Conservation (phyloP, 1,140 invertebrate genomes). For the Megalonaias nervosa region DNA sequence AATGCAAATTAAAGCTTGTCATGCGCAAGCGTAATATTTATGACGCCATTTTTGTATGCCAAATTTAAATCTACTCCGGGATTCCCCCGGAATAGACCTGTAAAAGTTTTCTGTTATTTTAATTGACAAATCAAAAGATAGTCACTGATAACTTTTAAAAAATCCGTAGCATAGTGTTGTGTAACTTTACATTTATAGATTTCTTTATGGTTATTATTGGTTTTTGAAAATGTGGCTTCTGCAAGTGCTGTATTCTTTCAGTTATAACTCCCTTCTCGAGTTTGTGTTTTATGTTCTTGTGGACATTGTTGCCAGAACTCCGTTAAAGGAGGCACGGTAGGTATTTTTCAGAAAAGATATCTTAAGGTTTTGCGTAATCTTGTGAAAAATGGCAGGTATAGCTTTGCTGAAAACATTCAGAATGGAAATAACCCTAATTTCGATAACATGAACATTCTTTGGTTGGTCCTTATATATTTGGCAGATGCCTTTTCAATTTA, state of each 20-base stretch:
- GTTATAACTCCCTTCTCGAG: slow-evolving; percentile 49
- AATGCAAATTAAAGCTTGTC: background rate
- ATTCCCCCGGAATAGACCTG: slow-evolving; percentile 2
- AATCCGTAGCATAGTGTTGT: too few species aligned
- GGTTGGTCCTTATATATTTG: too few species aligned
- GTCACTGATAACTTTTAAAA: too few species aligned
- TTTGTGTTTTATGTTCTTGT: slow-evolving; percentile 62
- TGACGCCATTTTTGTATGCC: slow-evolving; percentile 7
- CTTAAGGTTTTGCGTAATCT: background rate
- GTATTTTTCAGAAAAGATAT: slow-evolving; percentile 8
- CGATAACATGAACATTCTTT: too few species aligned
- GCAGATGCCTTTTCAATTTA: too few species aligned
- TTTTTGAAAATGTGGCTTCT: slow-evolving; percentile 40
- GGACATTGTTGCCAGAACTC: slow-evolving; percentile 56
- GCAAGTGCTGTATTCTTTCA: slow-evolving; percentile 28
- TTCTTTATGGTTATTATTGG: too few species aligned
- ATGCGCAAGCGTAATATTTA: slow-evolving; percentile 1
- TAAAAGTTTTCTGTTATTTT: too few species aligned
- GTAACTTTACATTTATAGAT: too few species aligned
- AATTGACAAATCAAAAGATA: too few species aligned
- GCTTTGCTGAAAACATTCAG: too few species aligned
- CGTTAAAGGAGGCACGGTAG: slow-evolving; percentile 56
- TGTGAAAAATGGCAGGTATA: too few species aligned
- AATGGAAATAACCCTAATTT: too few species aligned
- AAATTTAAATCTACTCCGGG: slow-evolving; percentile 7